Base-by-base conservation (phyloP, 2,888 invertebrate species). In the Brachyptera risi region DNA sequence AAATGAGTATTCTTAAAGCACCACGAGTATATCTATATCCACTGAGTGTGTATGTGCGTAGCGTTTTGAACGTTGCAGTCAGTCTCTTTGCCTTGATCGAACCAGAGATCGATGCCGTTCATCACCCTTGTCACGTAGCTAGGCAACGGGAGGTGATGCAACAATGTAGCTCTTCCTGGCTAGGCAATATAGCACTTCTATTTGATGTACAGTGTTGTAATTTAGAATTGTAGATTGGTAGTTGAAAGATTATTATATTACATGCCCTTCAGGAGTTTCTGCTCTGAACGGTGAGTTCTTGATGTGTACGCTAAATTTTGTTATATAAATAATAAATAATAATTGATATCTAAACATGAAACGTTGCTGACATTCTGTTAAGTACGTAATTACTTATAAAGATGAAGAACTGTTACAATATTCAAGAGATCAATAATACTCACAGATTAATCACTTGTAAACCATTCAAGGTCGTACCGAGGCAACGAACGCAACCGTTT, bases 41-140 rank as follows among this genome's bases (percentile, higher is more conserved):
- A n/a, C n/a, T n/a, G n/a, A n/a, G n/a, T n/a, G n/a, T n/a, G n/a
- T n/a, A n/a, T n/a, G n/a, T n/a, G n/a, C n/a, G n/a, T n/a, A n/a
- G n/a, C n/a, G n/a, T 42, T 17, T 56, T 58, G 44, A 21, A 44
- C 21, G 3, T 44, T 23, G 42, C 37, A 23, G 51, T 59, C 51
- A 50, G 40, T 59, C 59, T 59, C 59, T 23, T 47, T 59, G 59
- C 59, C 59, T 59, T 59, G 50, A 59, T 51, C 40, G 26, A 19
- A 40, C 40, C 38, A 38, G 59, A 59, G 51, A 51, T 51, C 7
- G 42, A 3, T 9, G 17, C 2, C 19, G 4, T 42, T 15, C n/a
- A n/a, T n/a, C n/a, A n/a, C 42, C 42, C 17, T 42, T 42, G 17
- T 7, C n/a, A 40, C 40, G n/a, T 3, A 42, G 21, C 42, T 11